A percentile compares a stretch with the other conserved stretches of the same genome.
Evolutionary conservation across 2,797 vertebrate genomes (phyloP).

Genomic region (Syndactyla subalaris): DNA sequence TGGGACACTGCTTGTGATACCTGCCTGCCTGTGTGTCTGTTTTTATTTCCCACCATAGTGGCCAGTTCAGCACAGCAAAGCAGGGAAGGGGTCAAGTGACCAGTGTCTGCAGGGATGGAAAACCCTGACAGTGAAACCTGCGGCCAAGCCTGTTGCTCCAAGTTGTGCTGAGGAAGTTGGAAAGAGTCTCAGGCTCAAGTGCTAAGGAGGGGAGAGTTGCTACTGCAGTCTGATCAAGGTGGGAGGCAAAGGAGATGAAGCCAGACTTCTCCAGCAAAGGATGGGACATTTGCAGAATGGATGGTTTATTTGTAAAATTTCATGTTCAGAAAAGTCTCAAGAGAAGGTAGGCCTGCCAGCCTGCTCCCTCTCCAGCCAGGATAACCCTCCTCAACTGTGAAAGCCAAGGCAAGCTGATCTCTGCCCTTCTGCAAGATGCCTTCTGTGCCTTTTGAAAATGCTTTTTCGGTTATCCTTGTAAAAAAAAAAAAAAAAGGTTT

Average conservation of each 20-base stretch:
- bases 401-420: constrained; percentile 5
- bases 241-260: constrained; percentile 2
- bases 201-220: background rate
- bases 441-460: constrained; percentile 12
- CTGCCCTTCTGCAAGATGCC: background rate
- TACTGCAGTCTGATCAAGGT: background rate
- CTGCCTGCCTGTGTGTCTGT: constrained; percentile 29
- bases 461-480: constrained; percentile 28
- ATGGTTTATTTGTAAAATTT: constrained; percentile 2
- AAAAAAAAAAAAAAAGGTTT: background rate
- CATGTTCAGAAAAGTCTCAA: background rate
- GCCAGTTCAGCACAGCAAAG: background rate
- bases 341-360: background rate
- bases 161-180: background rate
- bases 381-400: background rate
- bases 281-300: background rate
- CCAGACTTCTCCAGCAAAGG: background rate
- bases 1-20: background rate
- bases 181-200: background rate
- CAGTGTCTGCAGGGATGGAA: background rate
- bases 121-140: background rate
- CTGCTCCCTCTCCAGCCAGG: background rate
- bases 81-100: background rate
- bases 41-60: constrained; percentile 18
- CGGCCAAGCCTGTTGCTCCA: background rate